phyloP scores from a whole-genome alignment of 2,888 invertebrate genomes.

The Zaprionus obscuricornis region DNA sequence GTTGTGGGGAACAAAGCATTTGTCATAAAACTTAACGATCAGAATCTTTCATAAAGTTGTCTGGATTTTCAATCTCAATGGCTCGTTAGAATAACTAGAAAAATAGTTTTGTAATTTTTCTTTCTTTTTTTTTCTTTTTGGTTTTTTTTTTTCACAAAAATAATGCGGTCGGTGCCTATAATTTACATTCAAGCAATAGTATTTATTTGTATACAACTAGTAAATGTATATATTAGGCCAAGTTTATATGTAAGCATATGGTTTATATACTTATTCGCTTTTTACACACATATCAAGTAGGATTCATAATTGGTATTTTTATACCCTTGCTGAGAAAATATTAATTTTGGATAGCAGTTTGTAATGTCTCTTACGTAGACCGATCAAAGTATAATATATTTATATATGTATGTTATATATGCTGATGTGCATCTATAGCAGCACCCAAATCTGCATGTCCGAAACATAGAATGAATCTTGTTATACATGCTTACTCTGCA shows the following conservation, averaged over 20 bases:
- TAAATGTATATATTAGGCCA: slow-evolving; percentile 12
- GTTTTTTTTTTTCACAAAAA: slow-evolving; percentile 26
- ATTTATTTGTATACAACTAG: slow-evolving; percentile 15
- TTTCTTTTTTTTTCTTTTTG: slow-evolving; percentile 5
- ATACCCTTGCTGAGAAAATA: no score
- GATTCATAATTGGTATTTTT: slow-evolving; percentile 41
- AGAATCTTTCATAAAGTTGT: slow-evolving; percentile 47
- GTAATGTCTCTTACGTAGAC: slow-evolving; percentile 26
- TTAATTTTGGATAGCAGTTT: no score
- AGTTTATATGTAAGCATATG: slow-evolving; percentile 17
- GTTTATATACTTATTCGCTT: slow-evolving; percentile 34
- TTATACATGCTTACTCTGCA: no score
- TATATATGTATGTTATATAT: not conserved
- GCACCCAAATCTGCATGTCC: no score
- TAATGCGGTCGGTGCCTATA: slow-evolving; percentile 45
- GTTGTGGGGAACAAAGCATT: slow-evolving; percentile 3
- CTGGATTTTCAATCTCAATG: slow-evolving; percentile 60
- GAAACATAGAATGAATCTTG: no score
- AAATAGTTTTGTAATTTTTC: slow-evolving; percentile 43
- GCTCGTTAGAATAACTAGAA: slow-evolving; percentile 46
- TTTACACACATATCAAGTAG: slow-evolving; percentile 60
- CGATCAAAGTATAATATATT: slow-evolving; percentile 23
- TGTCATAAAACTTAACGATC: not conserved
- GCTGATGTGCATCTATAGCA: no score
- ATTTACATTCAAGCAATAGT: slow-evolving; percentile 50